Base-by-base conservation (phyloP, 2,888 invertebrate species). In the Drosophila kambysellisi region DNA sequence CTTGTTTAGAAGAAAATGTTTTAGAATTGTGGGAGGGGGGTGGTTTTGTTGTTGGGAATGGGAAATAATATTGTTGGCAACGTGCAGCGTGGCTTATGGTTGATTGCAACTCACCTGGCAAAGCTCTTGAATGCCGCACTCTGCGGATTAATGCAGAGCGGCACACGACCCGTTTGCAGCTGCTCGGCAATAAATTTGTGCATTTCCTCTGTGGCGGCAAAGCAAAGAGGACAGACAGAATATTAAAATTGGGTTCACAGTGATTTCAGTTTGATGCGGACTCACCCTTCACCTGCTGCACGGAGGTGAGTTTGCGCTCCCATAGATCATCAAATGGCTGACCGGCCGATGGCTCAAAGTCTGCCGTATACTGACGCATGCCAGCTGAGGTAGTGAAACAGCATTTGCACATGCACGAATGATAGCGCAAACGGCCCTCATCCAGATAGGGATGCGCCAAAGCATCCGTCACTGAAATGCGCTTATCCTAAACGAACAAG, bases 61-160 rank as follows among this genome's bases (percentile, higher is more conserved):
- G 53, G 25, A 62, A 37, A 43, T 41, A 35, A 46, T 11, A 53
- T 17, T 56, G 39, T 33, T 53, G 20, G 54, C 72, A 73, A 73
- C 71, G 71, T 71, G 71, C 71, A 52, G 58, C 54, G 48, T 57
- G 48, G 43, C 57, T 30, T 52, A 57, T 56, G 51, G 41, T 35
- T 48, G 51, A 39, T 41, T 41, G 62, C 41, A 39, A 91, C 96
- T 97, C 97, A 99, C 99, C 98, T 99, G 95, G 99, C 98, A 96
- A 99, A 99, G 95, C 98, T 99, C 95, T 99, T 99, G 95, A 99
- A 99, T 94, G 99, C 99, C 94, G 99, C 99, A 93, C 99, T 99
- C 94, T 99, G 98, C 91, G 99, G 99, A 95, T 99, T 99, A 95
- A 99, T 99, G 95, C 99, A 99, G 91, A 99, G 95, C 86, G 99